Base-by-base conservation (phyloP, 2,797 vertebrate genomes). In the Gambusia yucatana region DNA sequence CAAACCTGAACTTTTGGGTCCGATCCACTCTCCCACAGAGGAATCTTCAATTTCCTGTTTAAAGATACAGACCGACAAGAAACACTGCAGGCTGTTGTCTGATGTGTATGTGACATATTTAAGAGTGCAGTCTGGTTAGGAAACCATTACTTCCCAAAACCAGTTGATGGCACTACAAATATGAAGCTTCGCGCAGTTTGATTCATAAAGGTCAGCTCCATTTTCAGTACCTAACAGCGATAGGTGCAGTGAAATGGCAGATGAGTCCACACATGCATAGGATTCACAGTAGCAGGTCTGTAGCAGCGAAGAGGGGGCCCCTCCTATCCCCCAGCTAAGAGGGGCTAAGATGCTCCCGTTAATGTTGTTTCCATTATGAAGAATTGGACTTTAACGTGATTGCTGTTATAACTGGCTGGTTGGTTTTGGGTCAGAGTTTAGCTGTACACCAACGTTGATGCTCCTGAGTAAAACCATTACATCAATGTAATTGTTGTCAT, bases 151-250 rank as follows among this genome's bases (percentile, higher is more conserved):
- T 69, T 28, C 65, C 22, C 39, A 39, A 22, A 67, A 22, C 36
- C 9, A 22, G 33, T 41, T 25, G 17, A 25, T 17, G 8, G 36
- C 63, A 41, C 8, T 25, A 39, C 41, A 36, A 39, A 52, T 8
- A 39, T 55, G 9, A 48, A 33, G n/a, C 43, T 44, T 71, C 16
- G 3, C n/a, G 13, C 69, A 50, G 46, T 47, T 50, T 9, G 44
- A 36, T 22, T 50, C 39, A 43, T n/a, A 6, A 41, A 39, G 65
- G 39, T 69, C 65, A 69, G 65, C 65, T 69, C 65, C 65, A 72
- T 72, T 72, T 72, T 22, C 70, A 33, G 28, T 11, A 72, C 6
- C 70, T 1, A 20, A 2, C 70, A 50, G 70, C 28, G 28, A 20
- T 48, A 33, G 16, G n/a, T 33, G 70, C 44, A 22, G 44, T 48